Conservation (phyloP, 2,797 vertebrate species). For the Champsocephalus esox region DNA sequence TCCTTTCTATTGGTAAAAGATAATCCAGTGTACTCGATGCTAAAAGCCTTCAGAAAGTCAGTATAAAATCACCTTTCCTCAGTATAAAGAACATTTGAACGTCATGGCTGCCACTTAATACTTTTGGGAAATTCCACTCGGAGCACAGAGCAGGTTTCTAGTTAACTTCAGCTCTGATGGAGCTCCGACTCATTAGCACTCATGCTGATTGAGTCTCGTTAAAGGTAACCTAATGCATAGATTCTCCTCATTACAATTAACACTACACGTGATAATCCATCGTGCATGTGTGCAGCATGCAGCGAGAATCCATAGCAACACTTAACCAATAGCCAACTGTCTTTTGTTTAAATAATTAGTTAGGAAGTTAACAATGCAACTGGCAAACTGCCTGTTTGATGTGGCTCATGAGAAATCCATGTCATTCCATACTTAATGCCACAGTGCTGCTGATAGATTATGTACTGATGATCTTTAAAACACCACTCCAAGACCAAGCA, state of each 20-base stretch:
- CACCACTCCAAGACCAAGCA: slow-evolving; percentile 19
- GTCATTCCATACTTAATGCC: slow-evolving; percentile 26
- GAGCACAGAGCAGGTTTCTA: not conserved
- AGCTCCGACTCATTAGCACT: slow-evolving; percentile 72
- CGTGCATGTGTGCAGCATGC: slow-evolving; percentile 23
- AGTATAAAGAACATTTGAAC: no score
- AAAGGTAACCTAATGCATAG: slow-evolving; percentile 69
- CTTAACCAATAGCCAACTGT: not conserved
- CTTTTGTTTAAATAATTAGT: slow-evolving; percentile 14
- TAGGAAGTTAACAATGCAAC: not conserved
- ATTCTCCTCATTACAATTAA: slow-evolving; percentile 72
- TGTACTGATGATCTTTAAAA: slow-evolving; percentile 38
- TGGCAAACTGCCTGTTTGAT: slow-evolving; percentile 33
- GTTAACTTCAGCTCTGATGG: slow-evolving; percentile 27
- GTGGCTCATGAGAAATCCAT: slow-evolving; percentile 23
- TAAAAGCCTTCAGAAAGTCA: no score
- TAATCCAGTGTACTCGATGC: no score
- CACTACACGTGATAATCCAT: slow-evolving; percentile 50
- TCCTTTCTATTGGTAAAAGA: no score
- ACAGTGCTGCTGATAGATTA: slow-evolving; percentile 39
- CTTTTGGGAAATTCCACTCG: no score
- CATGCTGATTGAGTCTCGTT: slow-evolving; percentile 73
- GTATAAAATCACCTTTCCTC: no score
- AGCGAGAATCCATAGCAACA: slow-evolving; percentile 6
- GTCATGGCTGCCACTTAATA: no score